A percentile compares a stretch with the other conserved stretches of the same genome.
phyloP scores from a whole-genome alignment of 2,888 invertebrate species.

The Polydesmus complanatus region DNA sequence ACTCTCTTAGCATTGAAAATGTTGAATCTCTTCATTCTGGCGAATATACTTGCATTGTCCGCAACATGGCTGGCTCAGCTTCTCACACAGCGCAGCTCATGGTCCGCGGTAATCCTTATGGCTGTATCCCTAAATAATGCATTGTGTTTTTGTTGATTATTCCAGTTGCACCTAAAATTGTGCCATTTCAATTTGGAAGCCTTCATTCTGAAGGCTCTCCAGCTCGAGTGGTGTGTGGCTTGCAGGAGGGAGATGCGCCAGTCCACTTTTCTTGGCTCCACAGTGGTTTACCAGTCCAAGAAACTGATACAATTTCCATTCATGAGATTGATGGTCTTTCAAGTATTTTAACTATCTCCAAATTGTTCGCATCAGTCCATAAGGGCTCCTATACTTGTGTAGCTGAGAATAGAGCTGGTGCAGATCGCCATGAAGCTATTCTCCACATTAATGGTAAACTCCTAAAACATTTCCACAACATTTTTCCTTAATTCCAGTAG shows the following conservation, averaged over 20 bases:
- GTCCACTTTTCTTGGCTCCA: conserved; percentile 52
- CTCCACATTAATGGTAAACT: conserved; percentile 9
- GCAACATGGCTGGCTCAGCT: conserved; percentile 19
- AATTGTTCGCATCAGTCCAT: background rate
- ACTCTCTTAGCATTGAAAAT: conserved; percentile 24
- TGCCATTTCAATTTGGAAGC: conserved; percentile 39
- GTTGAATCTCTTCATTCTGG: conserved; percentile 23
- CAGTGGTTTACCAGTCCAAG: conserved; percentile 35
- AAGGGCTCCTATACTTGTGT: conserved; percentile 6
- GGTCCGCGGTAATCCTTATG: conserved; percentile 15
- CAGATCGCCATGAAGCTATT: background rate
- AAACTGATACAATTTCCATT: conserved; percentile 23
- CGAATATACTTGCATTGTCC: conserved; percentile 20
- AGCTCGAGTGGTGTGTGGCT: conserved; percentile 20
- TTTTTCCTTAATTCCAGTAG: conserved; percentile 2
- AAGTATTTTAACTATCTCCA: conserved; percentile 7
- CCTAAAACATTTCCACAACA: background rate
- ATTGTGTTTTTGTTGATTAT: background rate
- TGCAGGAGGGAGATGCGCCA: conserved; percentile 28
- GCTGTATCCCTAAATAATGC: background rate
- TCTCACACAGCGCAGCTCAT: conserved; percentile 10
- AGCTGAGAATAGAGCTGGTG: conserved; percentile 3
- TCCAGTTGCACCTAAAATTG: conserved; percentile 53
- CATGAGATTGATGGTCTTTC: conserved; percentile 5
- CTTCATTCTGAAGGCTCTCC: conserved; percentile 19